Evolutionary conservation across 2,797 vertebrate genomes (phyloP).

Genomic region (Tenualosa thibaudeaui): DNA sequence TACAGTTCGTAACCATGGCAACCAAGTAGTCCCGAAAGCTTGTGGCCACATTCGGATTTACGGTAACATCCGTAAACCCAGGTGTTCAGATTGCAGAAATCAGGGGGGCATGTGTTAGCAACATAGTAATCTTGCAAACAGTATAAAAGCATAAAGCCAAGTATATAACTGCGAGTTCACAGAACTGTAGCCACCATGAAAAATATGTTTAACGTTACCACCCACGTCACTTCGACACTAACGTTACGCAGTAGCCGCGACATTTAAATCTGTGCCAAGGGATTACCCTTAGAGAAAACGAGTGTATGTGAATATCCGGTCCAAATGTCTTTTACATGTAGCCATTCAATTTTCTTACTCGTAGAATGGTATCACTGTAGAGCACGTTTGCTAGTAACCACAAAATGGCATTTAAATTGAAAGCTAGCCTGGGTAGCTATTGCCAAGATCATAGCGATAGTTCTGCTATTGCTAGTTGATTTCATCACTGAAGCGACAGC

Average conservation of each 20-base stretch:
- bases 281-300: neutral
- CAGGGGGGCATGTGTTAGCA: too few species aligned
- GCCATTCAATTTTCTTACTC: too few species aligned
- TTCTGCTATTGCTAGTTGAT: too few species aligned
- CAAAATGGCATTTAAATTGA: too few species aligned
- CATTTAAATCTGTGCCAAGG: constrained; percentile 19
- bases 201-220: neutral
- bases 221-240: constrained; percentile 9
- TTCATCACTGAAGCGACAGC: too few species aligned
- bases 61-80: too few species aligned
- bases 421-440: too few species aligned
- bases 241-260: neutral
- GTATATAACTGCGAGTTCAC: neutral
- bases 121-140: neutral
- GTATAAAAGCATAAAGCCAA: neutral
- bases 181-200: neutral
- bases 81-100: too few species aligned
- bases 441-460: too few species aligned
- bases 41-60: too few species aligned
- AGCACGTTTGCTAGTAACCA: too few species aligned
- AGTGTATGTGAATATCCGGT: neutral
- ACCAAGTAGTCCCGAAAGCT: neutral
- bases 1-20: constrained; percentile 18
- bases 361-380: too few species aligned
- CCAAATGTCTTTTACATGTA: neutral